Evolutionary conservation across 2,797 vertebrate genomes (phyloP).

Genomic region (Choloepus didactylus): DNA sequence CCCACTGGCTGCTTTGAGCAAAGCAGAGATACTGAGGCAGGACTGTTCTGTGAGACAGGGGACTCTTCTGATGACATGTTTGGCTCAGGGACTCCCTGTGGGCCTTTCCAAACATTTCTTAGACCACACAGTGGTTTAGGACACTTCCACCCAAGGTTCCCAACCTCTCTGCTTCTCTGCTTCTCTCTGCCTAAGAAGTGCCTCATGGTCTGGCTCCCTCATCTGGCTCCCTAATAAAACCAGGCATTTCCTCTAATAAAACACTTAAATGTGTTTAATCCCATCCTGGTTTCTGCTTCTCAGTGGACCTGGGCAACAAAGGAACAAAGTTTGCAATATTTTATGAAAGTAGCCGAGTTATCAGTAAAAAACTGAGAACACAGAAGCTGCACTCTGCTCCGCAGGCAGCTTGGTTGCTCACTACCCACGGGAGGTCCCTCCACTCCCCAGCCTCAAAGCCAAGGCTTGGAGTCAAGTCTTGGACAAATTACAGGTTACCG

Average conservation of each 20-base stretch:
- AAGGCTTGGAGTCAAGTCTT: not conserved
- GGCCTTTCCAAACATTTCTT: not conserved
- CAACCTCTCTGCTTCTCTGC: not conserved
- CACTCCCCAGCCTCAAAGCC: not conserved
- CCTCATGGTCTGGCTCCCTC: not conserved
- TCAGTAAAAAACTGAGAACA: not conserved
- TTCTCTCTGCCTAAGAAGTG: not conserved
- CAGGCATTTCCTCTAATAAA: not conserved
- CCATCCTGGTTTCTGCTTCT: conserved; percentile 20
- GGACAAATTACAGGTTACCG: not conserved
- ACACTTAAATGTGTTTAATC: not conserved
- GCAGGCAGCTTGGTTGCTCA: not conserved
- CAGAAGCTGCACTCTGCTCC: not conserved
- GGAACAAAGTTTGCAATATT: not conserved
- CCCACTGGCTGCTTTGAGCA: not conserved
- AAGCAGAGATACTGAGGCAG: not conserved
- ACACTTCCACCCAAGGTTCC: fast-evolving
- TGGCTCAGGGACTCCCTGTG: not conserved
- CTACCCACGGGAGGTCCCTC: not conserved
- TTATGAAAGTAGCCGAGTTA: not conserved
- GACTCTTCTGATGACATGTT: not conserved
- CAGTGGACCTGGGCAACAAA: conserved; percentile 7
- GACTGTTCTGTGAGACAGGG: fast-evolving
- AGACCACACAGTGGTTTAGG: fast-evolving
- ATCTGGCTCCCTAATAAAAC: too few relatives aligned